phyloP scores from a whole-genome alignment of 2,113 vertebrate species.

The Anhinga anhinga region DNA sequence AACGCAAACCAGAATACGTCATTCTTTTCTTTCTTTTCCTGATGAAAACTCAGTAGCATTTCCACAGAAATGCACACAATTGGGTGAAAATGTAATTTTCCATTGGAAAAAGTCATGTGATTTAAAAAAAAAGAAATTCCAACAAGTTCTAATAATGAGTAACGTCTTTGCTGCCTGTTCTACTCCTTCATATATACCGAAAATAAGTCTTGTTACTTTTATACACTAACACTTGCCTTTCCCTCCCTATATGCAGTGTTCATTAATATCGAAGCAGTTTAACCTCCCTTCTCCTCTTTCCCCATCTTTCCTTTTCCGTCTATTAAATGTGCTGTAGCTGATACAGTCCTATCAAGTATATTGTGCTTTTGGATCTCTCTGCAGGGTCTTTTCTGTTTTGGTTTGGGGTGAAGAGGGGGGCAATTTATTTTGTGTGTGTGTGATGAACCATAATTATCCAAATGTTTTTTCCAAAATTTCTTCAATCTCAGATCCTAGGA shows the following conservation, averaged over 20 bases:
- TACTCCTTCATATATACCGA: background rate
- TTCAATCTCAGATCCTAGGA: background rate
- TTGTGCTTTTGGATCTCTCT: background rate
- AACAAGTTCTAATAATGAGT: background rate
- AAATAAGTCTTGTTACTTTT: background rate
- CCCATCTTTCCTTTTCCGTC: background rate
- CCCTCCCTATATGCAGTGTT: background rate
- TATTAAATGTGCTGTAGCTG: background rate
- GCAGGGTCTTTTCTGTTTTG: background rate
- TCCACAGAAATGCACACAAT: background rate
- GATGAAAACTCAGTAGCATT: background rate
- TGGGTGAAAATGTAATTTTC: background rate
- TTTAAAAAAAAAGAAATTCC: background rate
- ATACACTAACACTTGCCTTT: background rate
- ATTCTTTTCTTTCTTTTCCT: background rate
- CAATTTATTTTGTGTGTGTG: background rate
- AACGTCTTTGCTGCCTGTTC: background rate
- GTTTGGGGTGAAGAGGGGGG: accelerated
- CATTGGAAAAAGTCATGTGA: background rate
- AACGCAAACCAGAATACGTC: background rate
- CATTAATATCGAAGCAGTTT: background rate
- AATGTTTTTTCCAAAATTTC: background rate
- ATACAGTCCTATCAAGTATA: background rate
- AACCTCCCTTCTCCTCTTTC: background rate
- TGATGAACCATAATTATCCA: background rate